Conservation (phyloP, 92 coral and sea anemone genomes). For the Pocillopora meandrina region DNA sequence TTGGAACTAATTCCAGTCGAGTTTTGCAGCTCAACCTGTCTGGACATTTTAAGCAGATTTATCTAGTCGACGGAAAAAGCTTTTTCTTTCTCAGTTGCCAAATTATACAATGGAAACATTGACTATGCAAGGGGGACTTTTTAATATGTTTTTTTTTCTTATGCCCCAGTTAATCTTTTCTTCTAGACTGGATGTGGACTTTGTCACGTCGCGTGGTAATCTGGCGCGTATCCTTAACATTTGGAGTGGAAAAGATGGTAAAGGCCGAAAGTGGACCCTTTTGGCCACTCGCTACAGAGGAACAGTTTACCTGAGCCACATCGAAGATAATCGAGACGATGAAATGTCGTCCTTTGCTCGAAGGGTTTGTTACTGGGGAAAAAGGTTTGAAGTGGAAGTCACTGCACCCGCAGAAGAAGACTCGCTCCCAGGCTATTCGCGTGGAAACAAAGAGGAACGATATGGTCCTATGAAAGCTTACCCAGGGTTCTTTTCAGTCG, state of each 20-base stretch:
- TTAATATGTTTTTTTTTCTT: neutral
- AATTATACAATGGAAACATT: no score
- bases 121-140: neutral
- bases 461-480: constrained; percentile 35
- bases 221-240: constrained; percentile 30
- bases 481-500: constrained; percentile 48
- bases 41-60: no score
- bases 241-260: constrained; percentile 27
- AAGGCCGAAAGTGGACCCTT: constrained; percentile 19
- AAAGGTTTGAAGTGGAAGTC: constrained; percentile 38
- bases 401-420: neutral
- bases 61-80: no score
- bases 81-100: no score
- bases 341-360: constrained; percentile 5
- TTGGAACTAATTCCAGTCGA: no score
- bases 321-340: constrained; percentile 4
- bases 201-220: constrained; percentile 50
- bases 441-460: constrained; percentile 1
- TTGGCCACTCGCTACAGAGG: constrained; percentile 36
- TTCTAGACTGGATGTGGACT: constrained; percentile 35
- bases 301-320: constrained; percentile 38
- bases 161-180: neutral
- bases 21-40: no score
- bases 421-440: neutral
- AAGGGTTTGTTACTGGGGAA: constrained; percentile 43